Conservation (phyloP, 2,113 vertebrate genomes). For the Phainopepla nitens region DNA sequence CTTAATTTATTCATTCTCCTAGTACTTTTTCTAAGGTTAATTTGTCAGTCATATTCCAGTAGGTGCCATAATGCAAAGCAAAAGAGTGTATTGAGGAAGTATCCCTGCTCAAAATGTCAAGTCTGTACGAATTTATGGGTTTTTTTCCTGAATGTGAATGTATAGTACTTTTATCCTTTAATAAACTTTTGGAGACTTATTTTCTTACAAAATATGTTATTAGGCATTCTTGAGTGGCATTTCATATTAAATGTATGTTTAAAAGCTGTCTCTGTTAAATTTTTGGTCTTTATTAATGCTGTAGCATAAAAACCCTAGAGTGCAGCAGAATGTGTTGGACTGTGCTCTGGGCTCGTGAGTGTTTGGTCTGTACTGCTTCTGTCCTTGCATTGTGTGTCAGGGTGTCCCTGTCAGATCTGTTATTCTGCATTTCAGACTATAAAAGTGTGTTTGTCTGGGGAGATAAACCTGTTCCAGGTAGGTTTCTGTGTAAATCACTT, state of each 20-base stretch:
- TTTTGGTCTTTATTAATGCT: not conserved
- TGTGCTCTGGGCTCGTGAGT: not conserved
- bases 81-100: not conserved
- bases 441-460: not conserved
- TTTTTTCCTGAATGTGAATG: not conserved
- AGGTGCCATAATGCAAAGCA: not conserved
- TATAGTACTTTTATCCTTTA: not conserved
- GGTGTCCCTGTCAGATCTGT: not conserved
- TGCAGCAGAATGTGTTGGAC: not conserved
- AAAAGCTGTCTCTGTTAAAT: not conserved
- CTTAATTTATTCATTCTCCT: not conserved
- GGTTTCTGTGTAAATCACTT: not conserved
- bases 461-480: not conserved
- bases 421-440: not conserved
- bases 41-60: not conserved
- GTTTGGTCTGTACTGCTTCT: not conserved
- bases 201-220: not conserved
- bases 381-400: fast-evolving
- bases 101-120: constrained; percentile 4
- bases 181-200: not conserved
- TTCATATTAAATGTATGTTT: not conserved
- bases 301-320: not conserved
- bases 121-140: not conserved
- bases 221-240: not conserved
- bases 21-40: not conserved